Percentiles rank a stretch among this genome's conserved stretches.
These are phyloP conservation scores for Phoenicopterus ruber DNA, from an alignment of 2,113 vertebrate species.

Conservation along the genomic window DNA sequence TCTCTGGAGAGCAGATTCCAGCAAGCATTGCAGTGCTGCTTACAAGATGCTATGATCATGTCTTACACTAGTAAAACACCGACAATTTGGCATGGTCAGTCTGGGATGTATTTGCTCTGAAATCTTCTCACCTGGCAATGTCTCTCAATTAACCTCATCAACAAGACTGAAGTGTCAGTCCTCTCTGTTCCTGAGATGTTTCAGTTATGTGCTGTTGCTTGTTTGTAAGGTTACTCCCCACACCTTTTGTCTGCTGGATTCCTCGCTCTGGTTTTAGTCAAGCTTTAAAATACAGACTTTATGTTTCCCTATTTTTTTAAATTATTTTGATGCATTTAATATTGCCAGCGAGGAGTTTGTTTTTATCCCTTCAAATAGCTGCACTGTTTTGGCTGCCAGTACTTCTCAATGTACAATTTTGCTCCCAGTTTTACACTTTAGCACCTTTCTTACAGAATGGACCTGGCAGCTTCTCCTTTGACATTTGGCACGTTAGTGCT, in stretches of 20 bases:
- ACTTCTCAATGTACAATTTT: neutral
- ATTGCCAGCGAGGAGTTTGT: neutral
- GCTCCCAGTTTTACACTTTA: neutral
- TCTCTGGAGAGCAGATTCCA: neutral
- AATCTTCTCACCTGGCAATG: neutral
- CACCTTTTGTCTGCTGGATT: neutral
- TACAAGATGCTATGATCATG: neutral
- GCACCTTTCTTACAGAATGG: neutral
- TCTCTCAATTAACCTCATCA: neutral
- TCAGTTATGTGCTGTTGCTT: neutral
- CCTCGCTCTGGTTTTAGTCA: neutral
- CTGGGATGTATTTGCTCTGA: neutral
- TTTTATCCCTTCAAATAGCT: neutral
- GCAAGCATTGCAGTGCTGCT: neutral
- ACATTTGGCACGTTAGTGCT: neutral
- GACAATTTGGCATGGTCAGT: neutral
- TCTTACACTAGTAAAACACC: neutral
- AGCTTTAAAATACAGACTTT: neutral
- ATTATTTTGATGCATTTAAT: neutral
- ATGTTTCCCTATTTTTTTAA: neutral
- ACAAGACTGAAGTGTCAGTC: neutral
- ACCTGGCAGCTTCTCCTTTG: neutral
- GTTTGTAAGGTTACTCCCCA: neutral
- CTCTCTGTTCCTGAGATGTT: neutral
- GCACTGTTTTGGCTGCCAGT: neutral